Evolutionary conservation across 2,888 invertebrate genomes (phyloP), one percentile per base, ranked within the genome.

Genomic region (Acronicta psi): DNA sequence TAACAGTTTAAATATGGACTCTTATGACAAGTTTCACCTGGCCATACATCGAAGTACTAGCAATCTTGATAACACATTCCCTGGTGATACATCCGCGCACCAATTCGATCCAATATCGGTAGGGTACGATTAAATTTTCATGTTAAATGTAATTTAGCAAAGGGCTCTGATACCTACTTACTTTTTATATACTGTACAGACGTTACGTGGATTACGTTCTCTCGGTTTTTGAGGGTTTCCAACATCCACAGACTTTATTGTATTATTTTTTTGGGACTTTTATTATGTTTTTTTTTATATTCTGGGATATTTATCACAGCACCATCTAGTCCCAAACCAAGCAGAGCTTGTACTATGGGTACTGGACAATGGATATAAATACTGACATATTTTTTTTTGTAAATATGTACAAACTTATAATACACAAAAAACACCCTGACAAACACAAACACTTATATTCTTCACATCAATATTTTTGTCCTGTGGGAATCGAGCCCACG

Each of bases 101-200:
- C 62, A 25, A 49, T 52, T 43, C 54, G 51, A 57, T 56, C 62
- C 62, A 50, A 62, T 71, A 67, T n/a, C n/a, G n/a, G n/a, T n/a
- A 58, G 44, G 47, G 13, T 1, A 9, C 57, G 67, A 75, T 76
- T 67, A 76, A 78, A 78, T 69, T 75, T 76, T 75, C 76, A 76
- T 55, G 52, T 56, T 67, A 49, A 69, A 69, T 54, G 66, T 69
- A 58, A 69, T 76, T 75, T 70, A 62, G 41, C 49, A 38, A 34
- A 41, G 41, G 49, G 58, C 44, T 70, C 36, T 40, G 36, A 36
- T 38, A 51, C 16, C n/a, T 61, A 50, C 16, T 3, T 43, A 43
- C 0, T 47, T 20, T 34, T 29, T 46, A 36, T 17, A 0, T 16
- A 41, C 17, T n/a, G n/a, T 14, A 41, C 20, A 14, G 23, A 41